Evolutionary conservation across 2,797 vertebrate species (phyloP), one percentile per base, ranked within the genome.

Genomic region (Pipistrellus nathusii): DNA sequence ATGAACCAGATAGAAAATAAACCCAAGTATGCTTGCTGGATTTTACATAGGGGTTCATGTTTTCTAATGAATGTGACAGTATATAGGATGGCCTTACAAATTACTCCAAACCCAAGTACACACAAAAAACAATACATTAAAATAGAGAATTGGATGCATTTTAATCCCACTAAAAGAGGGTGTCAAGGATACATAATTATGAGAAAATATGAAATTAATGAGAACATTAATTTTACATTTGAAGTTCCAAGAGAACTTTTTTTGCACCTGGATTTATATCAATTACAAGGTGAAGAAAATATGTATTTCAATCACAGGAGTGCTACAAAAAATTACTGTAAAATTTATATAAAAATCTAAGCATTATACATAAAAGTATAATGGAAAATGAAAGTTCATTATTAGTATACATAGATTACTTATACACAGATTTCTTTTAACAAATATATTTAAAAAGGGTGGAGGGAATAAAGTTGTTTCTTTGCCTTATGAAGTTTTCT

Each of bases 171-270:
- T 57, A 76, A 86, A 88, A 91, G 14, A 88, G 0, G 4, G 2
- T 48, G n/a, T 78, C 91, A 82, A 90, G 17, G 64, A 90, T 89
- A 55, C 35, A 77, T 73, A 88, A 87, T 73, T 89, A 86, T 78
- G 46, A 92, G 25, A 84, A 94, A 86, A 90, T 80, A 25, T 80
- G 66, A 86, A 93, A 69, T 91, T 88, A 88, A 86, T 55, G 53
- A 25, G 2, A 78, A n/a, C 18, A 86, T 73, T 82, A 73, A n/a
- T 48, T 91, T 95, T 93, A 89, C 17, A 89, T 89, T 57, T 73
- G 27, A 81, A 80, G 9, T 64, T 82, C 21, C 15, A 84, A 92
- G 71, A 71, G 6, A 80, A 64, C 0, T 2, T 48, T 59, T 38
- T 89, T 72, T 90, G 12, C 21, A 80, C 3, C 18, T 80, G 32